Base-by-base conservation (phyloP, 2,113 vertebrate species). In the Pantherophis guttatus region DNA sequence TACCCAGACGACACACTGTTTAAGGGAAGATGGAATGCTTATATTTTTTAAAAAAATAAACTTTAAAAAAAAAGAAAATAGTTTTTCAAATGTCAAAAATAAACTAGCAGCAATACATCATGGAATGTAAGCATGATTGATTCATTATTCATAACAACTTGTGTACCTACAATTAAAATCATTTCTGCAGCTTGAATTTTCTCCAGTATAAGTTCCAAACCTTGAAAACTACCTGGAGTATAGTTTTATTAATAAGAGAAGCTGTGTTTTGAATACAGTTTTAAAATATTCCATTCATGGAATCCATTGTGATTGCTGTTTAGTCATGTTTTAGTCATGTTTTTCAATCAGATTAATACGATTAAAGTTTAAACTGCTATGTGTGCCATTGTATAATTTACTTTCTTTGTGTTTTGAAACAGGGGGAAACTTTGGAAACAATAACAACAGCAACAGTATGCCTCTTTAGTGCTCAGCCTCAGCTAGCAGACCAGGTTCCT, bases 341-440 rank as follows among this genome's bases (percentile, higher is more conserved):
- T 13, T 90, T 90, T 57, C 11, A 86, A 86, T 44, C n/a, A 52
- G 44, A 21, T 24, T 12, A 5, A 33, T 19, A 10, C 75, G 23
- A 5, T 19, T 65, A 52, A 23, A 58, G 8, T 53, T 24, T 24
- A 13, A 57, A 44, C 12, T n/a, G 85, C 15, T 24, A 55, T 33
- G 24, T 86, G n/a, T 39, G 65, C 52, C 75, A 88, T 50, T 50
- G 8, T n/a, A 50, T 24, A 50, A 19, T 59, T 91, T 65, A 23
- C 15, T 86, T 19, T 39, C 58, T 58, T 29, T 58, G 50, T 94
- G 58, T 70, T 95, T 86, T 93, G 94, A 53, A 90, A 92, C 95
- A 99, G 99, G 99, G 99, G 94, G 99, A 99, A 95, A 98, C 98
- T 15, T 97, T 99, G 97, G 99, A 99, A 97, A 99, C 99, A 0